Conservation (phyloP, 92 coral and sea anemone species). For the Epizoanthus stellaris region DNA sequence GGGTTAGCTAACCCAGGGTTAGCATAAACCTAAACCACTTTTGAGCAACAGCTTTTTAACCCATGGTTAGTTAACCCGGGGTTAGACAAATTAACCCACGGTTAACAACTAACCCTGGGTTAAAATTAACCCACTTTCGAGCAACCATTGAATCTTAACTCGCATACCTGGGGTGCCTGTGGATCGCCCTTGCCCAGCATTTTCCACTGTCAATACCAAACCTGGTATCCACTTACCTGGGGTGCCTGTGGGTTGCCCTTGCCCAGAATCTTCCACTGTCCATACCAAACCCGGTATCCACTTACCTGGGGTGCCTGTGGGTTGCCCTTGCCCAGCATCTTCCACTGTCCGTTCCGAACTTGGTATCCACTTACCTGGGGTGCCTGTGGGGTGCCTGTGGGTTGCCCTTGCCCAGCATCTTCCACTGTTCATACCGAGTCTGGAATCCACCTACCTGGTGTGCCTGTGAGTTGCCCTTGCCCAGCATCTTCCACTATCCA, state of each 20-base stretch:
- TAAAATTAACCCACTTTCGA: no score
- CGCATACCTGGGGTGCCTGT: conserved; percentile 40
- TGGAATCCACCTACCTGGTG: conserved; percentile 48
- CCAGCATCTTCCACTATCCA: conserved; percentile 24
- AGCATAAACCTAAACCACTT: no score
- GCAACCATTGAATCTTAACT: not conserved
- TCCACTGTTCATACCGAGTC: conserved; percentile 15
- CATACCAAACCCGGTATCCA: conserved; percentile 26
- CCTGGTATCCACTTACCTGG: conserved; percentile 45
- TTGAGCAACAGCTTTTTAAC: no score
- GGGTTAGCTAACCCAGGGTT: no score
- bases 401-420: conserved; percentile 42
- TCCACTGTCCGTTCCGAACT: conserved; percentile 27
- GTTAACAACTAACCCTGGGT: no score
- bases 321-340: conserved; percentile 43
- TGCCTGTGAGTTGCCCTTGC: conserved; percentile 50
- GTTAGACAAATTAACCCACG: no score
- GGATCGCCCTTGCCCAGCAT: conserved; percentile 50
- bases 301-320: conserved; percentile 55
- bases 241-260: conserved; percentile 53
- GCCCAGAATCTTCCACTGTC: conserved; percentile 32
- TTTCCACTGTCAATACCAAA: conserved; percentile 23
- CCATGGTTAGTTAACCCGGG: no score
- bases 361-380: conserved; percentile 47
- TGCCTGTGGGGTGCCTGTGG: conserved; percentile 58